A percentile compares a stretch with the other conserved stretches of the same genome.
These are phyloP conservation scores for Falco berigora DNA, from an alignment of 2,797 vertebrate species.

Conservation along the genomic window DNA sequence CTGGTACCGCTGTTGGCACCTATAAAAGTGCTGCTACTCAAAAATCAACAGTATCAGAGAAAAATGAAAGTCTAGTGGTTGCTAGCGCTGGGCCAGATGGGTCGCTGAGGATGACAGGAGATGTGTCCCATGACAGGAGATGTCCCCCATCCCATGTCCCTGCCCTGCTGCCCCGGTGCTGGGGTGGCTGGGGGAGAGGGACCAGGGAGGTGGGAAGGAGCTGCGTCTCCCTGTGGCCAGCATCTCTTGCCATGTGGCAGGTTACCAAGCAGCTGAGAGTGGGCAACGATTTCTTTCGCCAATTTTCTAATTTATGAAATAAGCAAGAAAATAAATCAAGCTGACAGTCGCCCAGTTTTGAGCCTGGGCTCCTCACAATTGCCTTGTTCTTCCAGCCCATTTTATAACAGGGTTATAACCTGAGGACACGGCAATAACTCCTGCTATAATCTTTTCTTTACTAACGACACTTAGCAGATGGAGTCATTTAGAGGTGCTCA, in stretches of 20 bases:
- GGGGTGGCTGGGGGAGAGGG: background rate
- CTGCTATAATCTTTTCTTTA: constrained; percentile 56
- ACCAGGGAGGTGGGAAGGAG: background rate
- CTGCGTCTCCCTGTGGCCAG: background rate
- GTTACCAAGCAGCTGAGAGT: constrained; percentile 12
- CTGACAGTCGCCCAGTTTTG: constrained; percentile 53
- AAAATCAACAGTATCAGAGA: background rate
- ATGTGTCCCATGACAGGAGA: background rate
- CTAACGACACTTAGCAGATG: constrained; percentile 62
- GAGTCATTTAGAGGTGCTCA: constrained; percentile 61
- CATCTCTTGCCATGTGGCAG: background rate
- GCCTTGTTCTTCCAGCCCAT: constrained; percentile 28
- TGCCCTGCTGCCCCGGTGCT: background rate
- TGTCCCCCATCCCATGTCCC: background rate
- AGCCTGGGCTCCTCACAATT: background rate
- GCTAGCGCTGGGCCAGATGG: background rate
- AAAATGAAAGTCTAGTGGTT: background rate
- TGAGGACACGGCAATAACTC: constrained; percentile 21
- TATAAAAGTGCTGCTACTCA: background rate
- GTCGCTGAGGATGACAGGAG: background rate
- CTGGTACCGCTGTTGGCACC: background rate
- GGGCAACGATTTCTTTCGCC: background rate
- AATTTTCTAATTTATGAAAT: constrained; percentile 61
- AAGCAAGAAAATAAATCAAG: constrained; percentile 58
- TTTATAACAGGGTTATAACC: constrained; percentile 42